A percentile compares a stretch with the other conserved stretches of the same genome.
phyloP scores from a whole-genome alignment of 2,888 invertebrate genomes.

The Perdita meconis region DNA sequence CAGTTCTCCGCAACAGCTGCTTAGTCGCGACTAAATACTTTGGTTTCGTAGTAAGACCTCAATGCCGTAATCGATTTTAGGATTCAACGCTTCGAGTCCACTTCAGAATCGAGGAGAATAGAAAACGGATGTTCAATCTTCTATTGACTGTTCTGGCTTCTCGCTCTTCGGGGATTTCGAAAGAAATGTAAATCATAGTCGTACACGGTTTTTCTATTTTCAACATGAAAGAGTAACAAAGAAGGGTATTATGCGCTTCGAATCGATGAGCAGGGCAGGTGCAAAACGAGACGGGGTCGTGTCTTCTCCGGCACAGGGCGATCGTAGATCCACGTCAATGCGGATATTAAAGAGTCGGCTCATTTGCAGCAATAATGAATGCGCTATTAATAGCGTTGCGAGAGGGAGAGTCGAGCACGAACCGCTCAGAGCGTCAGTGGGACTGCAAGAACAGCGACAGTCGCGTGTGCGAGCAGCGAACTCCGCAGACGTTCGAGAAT shows the following conservation, averaged over 20 bases:
- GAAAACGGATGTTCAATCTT: background rate
- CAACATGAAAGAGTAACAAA: background rate
- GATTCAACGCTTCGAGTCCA: background rate
- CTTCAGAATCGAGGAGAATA: background rate
- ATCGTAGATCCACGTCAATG: slow-evolving; percentile 66
- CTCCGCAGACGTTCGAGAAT: background rate
- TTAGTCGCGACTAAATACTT: background rate
- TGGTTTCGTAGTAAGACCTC: slow-evolving; percentile 2
- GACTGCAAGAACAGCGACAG: slow-evolving; percentile 9
- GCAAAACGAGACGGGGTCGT: slow-evolving; percentile 23
- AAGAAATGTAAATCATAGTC: background rate
- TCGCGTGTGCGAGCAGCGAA: slow-evolving; percentile 24
- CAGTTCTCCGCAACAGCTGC: slow-evolving; percentile 3
- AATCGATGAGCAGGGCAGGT: slow-evolving; percentile 40
- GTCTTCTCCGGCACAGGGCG: slow-evolving; percentile 2
- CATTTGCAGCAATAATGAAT: slow-evolving; percentile 83
- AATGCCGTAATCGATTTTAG: background rate
- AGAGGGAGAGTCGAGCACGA: slow-evolving; percentile 56
- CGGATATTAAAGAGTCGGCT: slow-evolving; percentile 83
- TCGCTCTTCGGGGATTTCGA: background rate
- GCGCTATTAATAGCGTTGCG: slow-evolving; percentile 80
- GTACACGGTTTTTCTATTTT: too few species aligned
- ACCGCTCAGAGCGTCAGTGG: slow-evolving; percentile 11
- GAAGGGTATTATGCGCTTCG: slow-evolving; percentile 18
- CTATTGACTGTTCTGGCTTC: background rate